Evolutionary conservation across 2,113 vertebrate genomes (phyloP).

Genomic region (Eurypyga helias): DNA sequence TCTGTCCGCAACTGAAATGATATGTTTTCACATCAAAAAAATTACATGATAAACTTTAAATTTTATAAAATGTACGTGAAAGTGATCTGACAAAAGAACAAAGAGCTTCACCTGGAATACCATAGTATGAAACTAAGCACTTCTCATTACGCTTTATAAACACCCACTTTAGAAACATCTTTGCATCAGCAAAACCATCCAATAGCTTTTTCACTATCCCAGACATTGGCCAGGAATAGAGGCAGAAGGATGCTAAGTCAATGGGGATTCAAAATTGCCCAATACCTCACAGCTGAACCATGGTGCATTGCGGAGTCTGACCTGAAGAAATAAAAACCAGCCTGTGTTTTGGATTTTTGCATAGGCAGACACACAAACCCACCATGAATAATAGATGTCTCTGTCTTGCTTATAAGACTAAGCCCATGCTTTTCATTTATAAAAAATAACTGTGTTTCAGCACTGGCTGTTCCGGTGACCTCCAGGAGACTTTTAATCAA

Average conservation of each 20-base stretch:
- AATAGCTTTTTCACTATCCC: background rate
- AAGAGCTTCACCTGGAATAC: background rate
- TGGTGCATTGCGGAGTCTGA: background rate
- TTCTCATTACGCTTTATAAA: background rate
- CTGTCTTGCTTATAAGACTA: background rate
- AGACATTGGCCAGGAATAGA: background rate
- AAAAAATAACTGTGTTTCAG: background rate
- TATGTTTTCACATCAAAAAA: background rate
- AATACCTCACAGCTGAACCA: background rate
- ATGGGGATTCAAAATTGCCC: background rate
- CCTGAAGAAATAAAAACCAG: background rate
- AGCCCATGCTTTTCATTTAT: background rate
- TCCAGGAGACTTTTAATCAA: constrained; percentile 61
- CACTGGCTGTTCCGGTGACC: background rate
- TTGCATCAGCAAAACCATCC: background rate
- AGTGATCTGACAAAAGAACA: background rate
- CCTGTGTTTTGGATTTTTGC: background rate
- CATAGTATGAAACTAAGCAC: background rate
- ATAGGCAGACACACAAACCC: background rate
- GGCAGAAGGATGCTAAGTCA: background rate
- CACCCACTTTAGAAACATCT: background rate
- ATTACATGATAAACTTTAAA: too few relatives aligned
- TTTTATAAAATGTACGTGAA: background rate
- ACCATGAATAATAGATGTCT: background rate
- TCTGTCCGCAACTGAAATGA: background rate